Evolutionary conservation across 2,113 vertebrate genomes (phyloP), one percentile per base, ranked within the genome.

Genomic region (Toxotes chatareus): DNA sequence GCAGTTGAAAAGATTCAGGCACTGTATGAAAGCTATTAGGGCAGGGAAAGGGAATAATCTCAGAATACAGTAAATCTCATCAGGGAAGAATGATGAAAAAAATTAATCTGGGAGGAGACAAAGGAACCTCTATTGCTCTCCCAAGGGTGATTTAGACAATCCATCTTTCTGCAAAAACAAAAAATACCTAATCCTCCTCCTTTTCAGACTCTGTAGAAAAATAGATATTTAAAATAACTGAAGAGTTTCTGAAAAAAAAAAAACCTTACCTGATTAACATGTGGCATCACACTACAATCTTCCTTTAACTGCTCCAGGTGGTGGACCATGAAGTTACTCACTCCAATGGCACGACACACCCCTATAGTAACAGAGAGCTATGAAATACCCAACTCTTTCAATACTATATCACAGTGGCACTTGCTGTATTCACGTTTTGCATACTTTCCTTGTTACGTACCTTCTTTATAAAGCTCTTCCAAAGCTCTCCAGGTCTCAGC

Each of bases 241-340:
- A 51, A 23, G 7, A 16, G n/a, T 76, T 23, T 27, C 13, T 13
- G 16, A 5, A 31, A 21, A 38, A 14, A 27, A 2, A 79, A 23
- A 51, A 27, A 44, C 6, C 84, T 78, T 76, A 96, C 95, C 93
- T 96, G 95, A 91, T 96, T 95, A 66, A 96, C 90, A 69, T 94
- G 95, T 74, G 95, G 94, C 36, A 91, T 93, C 69, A 93, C 61
- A 62, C 83, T 85, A 73, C 92, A 95, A 72, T 95, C 94, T 83
- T 96, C 95, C 76, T 95, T 95, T 42, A 97, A 88, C 86, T 96
- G 90, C 47, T 97, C 93, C 72, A 96, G 93, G 85, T 97, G 96
- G 78, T 82, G 91, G 79, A 96, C 89, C 86, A 96, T 88, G 88
- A 98, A 97, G 93, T 97, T 96, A 91, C 96, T 96, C 86, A 96